phyloP scores from a whole-genome alignment of 2,888 invertebrate species.

The Cephus runcator region DNA sequence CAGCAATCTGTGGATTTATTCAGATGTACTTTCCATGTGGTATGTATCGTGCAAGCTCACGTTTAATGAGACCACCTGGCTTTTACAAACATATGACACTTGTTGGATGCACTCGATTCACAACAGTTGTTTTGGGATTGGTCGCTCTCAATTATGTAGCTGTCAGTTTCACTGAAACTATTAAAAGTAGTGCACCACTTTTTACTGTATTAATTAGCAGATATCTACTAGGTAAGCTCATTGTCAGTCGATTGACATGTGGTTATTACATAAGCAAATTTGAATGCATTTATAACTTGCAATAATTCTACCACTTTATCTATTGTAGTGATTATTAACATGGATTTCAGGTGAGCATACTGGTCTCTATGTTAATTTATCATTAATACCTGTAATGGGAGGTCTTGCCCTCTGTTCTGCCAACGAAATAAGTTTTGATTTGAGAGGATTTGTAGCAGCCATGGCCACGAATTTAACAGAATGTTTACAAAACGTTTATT shows the following conservation, averaged over 20 bases:
- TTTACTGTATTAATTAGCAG: slow-evolving; percentile 82
- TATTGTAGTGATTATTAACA: not conserved
- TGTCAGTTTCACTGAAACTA: slow-evolving; percentile 84
- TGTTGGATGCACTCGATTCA: slow-evolving; percentile 79
- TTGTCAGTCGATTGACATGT: not conserved
- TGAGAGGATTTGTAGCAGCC: slow-evolving; percentile 78
- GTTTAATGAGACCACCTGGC: slow-evolving; percentile 73
- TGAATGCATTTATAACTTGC: not conserved
- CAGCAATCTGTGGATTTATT: slow-evolving; percentile 77
- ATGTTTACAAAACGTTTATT: slow-evolving; percentile 83
- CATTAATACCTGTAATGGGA: slow-evolving; percentile 81
- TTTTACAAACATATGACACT: slow-evolving; percentile 80
- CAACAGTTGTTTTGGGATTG: slow-evolving; percentile 78
- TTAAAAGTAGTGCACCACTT: slow-evolving; percentile 83
- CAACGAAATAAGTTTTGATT: slow-evolving; percentile 81
- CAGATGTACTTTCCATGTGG: slow-evolving; percentile 81
- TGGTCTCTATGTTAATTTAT: slow-evolving; percentile 75
- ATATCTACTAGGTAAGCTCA: slow-evolving; percentile 69
- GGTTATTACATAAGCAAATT: too few relatives aligned
- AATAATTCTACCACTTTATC: not conserved
- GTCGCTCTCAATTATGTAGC: slow-evolving; percentile 82
- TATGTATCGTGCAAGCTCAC: slow-evolving; percentile 73
- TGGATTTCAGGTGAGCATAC: slow-evolving; percentile 71
- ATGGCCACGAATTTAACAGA: slow-evolving; percentile 83
- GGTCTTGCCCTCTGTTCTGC: slow-evolving; percentile 80